Base-by-base conservation (phyloP, 2,888 invertebrate species). In the Caenorhabditis macrosperma region DNA sequence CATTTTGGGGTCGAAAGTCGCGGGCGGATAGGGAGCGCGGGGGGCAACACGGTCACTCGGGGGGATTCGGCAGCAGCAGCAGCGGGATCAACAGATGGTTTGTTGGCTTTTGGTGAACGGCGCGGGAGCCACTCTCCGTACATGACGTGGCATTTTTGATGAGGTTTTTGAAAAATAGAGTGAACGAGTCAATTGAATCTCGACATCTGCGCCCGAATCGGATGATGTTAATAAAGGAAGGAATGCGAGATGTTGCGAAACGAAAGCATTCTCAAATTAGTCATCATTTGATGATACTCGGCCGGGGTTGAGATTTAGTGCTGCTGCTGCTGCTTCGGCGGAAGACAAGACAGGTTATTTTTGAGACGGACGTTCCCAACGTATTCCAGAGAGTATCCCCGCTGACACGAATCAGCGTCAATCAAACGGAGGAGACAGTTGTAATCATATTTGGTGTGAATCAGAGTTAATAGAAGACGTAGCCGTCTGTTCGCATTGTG, bases 61-160 rank as follows among this genome's bases (percentile, higher is more conserved):
- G n/a, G 52, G 52, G 26, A 24, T 24, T 48, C 7, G 33, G 33
- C 33, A 33, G 38, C 38, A n/a, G 6, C 38, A 15, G 38, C 12
- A 24, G 26, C 24, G 52, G 60, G 46, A 35, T 54, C 64, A 68
- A 68, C 68, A 68, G 68, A 68, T 68, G 68, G 68, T 68, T 28
- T 59, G 35, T 57, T 67, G 66, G 38, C 26, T 41, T 52, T 26
- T 38, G 30, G 38, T 28, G 33, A 10, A 33, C 20, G 30, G 41
- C 54, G 20, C 33, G 10, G n/a, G 20, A 33, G 30, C 52, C 35
- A 10, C 20, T 6, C 3, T 10, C 17, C 2, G 26, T 28, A n/a
- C 48, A 64, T 72, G 72, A 72, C 72, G 72, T 72, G 72, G 72
- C 72, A 72, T 72, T 64, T 72, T 72, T 64, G 72, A 72, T 72